A percentile compares a stretch with the other conserved stretches of the same genome.
phyloP scores from a whole-genome alignment of 1,140 invertebrate species.

The Holotrichia oblita region DNA sequence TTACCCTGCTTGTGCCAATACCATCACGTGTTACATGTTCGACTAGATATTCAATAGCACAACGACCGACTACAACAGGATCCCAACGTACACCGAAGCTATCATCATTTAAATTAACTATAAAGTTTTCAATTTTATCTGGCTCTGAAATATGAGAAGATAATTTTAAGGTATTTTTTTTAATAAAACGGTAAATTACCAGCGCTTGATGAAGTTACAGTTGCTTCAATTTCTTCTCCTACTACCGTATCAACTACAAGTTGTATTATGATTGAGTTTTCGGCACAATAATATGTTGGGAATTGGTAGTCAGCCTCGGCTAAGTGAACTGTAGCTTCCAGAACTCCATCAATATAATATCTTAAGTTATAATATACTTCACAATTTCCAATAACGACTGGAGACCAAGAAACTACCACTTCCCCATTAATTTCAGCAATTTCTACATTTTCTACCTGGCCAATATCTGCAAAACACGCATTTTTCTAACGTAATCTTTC shows the following conservation, averaged over 20 bases:
- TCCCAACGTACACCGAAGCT: not conserved
- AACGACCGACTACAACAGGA: not conserved
- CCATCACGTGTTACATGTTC: not conserved
- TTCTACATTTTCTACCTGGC: not conserved
- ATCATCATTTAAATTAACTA: not conserved
- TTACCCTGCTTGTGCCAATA: no score
- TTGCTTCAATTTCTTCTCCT: not conserved
- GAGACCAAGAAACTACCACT: not conserved
- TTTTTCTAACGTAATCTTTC: not conserved
- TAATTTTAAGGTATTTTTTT: not conserved
- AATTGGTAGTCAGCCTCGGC: not conserved
- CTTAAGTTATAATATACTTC: not conserved
- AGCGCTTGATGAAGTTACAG: not conserved
- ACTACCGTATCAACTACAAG: not conserved
- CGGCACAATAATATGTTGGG: not conserved
- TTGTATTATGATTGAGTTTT: not conserved
- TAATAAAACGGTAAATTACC: not conserved
- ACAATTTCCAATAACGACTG: not conserved
- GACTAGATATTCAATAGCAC: not conserved
- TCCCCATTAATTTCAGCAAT: not conserved
- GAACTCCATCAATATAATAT: not conserved
- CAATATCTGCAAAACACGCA: not conserved
- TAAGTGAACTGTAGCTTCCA: not conserved
- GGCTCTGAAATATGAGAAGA: not conserved
- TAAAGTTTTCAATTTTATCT: not conserved